A percentile compares a stretch with the other conserved stretches of the same genome.
Evolutionary conservation across 2,888 invertebrate genomes (phyloP).

Genomic region (Limnephilus marmoratus): DNA sequence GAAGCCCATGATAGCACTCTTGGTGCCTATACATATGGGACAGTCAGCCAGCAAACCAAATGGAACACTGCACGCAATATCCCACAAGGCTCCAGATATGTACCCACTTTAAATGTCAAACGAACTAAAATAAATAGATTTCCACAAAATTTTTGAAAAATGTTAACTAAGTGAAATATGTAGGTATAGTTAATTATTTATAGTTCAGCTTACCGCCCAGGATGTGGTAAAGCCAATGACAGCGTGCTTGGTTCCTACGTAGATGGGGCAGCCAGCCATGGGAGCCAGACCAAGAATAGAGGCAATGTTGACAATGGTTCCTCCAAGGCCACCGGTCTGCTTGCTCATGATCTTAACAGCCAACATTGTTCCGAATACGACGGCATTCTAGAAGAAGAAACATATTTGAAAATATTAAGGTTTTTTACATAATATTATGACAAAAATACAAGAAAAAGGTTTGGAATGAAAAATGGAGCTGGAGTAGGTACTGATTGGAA

Average conservation of each 20-base stretch:
- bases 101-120: too few species aligned
- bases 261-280: constrained; percentile 76
- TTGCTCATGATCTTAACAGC: constrained; percentile 79
- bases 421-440: neutral
- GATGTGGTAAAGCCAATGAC: constrained; percentile 76
- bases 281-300: constrained; percentile 78
- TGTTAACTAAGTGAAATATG: neutral
- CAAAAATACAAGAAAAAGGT: too few species aligned
- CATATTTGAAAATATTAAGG: neutral
- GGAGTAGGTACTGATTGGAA: neutral
- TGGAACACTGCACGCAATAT: neutral
- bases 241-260: constrained; percentile 79
- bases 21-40: constrained; percentile 79
- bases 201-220: constrained; percentile 70
- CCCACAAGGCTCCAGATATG: neutral
- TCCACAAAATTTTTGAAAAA: neutral
- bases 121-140: neutral
- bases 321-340: constrained; percentile 78
- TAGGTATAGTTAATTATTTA: neutral
- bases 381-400: constrained; percentile 69
- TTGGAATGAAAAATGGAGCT: too few species aligned
- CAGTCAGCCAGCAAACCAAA: constrained; percentile 70
- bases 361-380: constrained; percentile 75
- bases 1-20: constrained; percentile 77
- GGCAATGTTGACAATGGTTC: constrained; percentile 81